Evolutionary conservation across 2,888 invertebrate species (phyloP), one percentile per base, ranked within the genome.

Genomic region (Leptopilina drosophilae): DNA sequence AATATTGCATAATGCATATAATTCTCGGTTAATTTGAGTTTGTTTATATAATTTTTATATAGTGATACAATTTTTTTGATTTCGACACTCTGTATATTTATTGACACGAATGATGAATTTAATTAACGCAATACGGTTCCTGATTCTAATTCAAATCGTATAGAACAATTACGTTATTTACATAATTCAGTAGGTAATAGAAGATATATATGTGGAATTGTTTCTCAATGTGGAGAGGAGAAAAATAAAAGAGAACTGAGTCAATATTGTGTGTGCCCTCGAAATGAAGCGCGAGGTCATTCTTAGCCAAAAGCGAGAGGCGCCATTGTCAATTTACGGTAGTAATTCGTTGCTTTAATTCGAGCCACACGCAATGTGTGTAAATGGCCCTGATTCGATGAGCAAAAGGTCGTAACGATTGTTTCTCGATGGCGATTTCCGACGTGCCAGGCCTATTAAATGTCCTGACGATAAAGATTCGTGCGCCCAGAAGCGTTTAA

Each of bases 301-400:
- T 11, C 9, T 9, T 4, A 59, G 56, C 40, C 56, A 73, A 73
- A 73, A 73, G 53, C 8, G 56, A 56, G 6, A 40, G 73, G n/a
- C 15, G 40, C 33, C 40, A n/a, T 15, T 62, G 62, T 73, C 9
- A 73, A 56, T 73, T 73, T 56, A 40, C 65, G 80, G 78, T 77
- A 83, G 81, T 87, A 88, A 88, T 88, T 86, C 83, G 85, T 81
- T 84, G 77, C 84, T 88, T 88, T 87, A 86, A 88, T 86, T 80
- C 88, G 87, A 84, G 79, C 85, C 85, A 84, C 84, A 85, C 82
- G 80, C 83, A 81, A 78, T 80, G 80, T 79, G 83, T 83, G 83
- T 86, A 83, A 79, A 82, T 84, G 87, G 86, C 87, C 87, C 83
- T 86, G 87, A 85, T 86, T 83, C 83, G 82, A 78, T 78, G 77